phyloP scores from a whole-genome alignment of 2,113 vertebrate species.

The Genyomyrus donnyi region DNA sequence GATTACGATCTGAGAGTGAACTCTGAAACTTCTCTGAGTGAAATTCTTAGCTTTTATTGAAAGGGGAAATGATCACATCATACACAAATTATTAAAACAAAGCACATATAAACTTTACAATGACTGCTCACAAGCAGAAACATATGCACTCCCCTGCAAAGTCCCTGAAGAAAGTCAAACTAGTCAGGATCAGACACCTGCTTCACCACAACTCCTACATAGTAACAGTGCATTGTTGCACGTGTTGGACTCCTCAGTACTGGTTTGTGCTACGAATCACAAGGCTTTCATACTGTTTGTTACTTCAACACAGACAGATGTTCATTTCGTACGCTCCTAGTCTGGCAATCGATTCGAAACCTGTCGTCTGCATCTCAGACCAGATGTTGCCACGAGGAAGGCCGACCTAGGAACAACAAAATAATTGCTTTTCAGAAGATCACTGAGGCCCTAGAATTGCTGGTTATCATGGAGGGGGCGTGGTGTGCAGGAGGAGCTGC shows the following conservation, averaged over 20 bases:
- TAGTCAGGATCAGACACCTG: background rate
- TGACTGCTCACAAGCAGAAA: background rate
- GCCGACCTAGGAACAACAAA: background rate
- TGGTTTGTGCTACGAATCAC: slow-evolving; percentile 71
- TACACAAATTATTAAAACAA: background rate
- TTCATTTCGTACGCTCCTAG: slow-evolving; percentile 75
- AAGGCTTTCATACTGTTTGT: slow-evolving; percentile 74
- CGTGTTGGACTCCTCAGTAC: background rate
- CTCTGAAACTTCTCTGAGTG: background rate
- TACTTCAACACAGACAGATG: slow-evolving; percentile 70
- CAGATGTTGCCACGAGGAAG: background rate
- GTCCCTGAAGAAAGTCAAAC: background rate
- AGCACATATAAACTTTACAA: background rate
- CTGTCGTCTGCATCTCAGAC: slow-evolving; percentile 58
- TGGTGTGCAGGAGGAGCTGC: background rate
- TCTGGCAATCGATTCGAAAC: slow-evolving; percentile 76
- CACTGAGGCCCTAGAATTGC: background rate
- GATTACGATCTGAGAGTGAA: background rate
- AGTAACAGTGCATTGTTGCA: background rate
- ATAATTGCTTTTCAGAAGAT: background rate
- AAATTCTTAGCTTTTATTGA: background rate
- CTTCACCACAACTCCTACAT: background rate
- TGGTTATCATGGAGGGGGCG: background rate
- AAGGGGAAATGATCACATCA: background rate
- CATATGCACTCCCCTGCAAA: background rate